These are phyloP conservation scores for Eurois occulta DNA, from an alignment of 2,888 invertebrate species.

Conservation along the genomic window DNA sequence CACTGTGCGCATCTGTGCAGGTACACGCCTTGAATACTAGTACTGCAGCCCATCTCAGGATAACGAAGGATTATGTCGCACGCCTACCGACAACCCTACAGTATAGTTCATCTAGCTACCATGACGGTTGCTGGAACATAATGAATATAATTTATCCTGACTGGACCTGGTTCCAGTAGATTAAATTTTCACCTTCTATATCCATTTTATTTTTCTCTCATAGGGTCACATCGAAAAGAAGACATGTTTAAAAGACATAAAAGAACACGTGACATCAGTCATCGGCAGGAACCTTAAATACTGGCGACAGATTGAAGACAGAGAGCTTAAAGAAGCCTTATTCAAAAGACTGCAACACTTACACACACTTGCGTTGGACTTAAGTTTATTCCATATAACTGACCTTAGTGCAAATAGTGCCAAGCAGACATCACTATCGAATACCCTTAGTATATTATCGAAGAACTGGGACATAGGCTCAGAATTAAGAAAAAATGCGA, in stretches of 20 bases:
- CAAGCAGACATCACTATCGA: slow-evolving; percentile 74
- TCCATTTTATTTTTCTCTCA: neutral
- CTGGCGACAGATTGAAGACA: slow-evolving; percentile 85
- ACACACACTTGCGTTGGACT: slow-evolving; percentile 81
- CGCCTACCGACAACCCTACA: neutral
- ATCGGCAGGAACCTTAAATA: slow-evolving; percentile 89
- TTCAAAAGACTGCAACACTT: slow-evolving; percentile 83
- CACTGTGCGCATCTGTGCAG: slow-evolving; percentile 87
- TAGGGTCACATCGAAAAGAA: slow-evolving; percentile 82
- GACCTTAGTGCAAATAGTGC: slow-evolving; percentile 78
- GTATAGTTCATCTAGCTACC: neutral
- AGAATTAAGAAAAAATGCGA: slow-evolving; percentile 77
- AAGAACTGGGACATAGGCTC: slow-evolving; percentile 82
- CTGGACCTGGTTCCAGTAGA: neutral
- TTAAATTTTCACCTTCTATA: neutral
- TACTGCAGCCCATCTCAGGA: neutral
- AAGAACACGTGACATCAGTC: slow-evolving; percentile 86
- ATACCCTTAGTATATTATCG: slow-evolving; percentile 78
- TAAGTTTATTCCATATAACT: slow-evolving; percentile 81
- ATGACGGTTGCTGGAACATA: neutral
- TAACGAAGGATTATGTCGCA: neutral
- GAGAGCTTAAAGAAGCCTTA: slow-evolving; percentile 79
- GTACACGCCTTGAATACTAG: slow-evolving; percentile 61
- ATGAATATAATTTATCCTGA: neutral
- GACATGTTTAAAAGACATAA: slow-evolving; percentile 87